Evolutionary conservation across 2,113 vertebrate genomes (phyloP), one percentile per base, ranked within the genome.

Genomic region (Chamaea fasciata): DNA sequence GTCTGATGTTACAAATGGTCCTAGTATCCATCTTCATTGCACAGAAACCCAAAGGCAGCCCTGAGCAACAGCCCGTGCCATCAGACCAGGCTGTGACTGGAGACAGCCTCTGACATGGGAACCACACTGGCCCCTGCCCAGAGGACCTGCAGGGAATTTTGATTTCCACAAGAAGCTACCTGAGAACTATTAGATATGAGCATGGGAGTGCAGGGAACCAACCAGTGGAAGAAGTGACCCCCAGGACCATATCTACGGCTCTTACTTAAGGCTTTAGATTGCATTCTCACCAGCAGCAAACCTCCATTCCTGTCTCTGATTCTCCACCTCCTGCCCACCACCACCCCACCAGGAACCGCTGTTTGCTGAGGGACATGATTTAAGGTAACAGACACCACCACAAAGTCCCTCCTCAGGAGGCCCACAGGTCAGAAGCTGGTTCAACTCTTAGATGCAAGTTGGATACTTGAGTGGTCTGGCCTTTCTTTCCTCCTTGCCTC

Each of bases 241-340:
- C 3, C 11, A 53, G 49, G 41, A 52, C 52, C 3, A 1, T 9
- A 14, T 7, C 63, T 46, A 13, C 0, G 0, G 42, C 62, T 88
- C 8, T 46, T 46, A 46, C 44, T 46, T 19, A 18, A 49, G 46
- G 41, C 28, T 41, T 2, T 65, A 28, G 68, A 31, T 5, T n/a
- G 42, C 2, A 0, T n/a, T 42, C 24, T 2, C 17, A n/a, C 0
- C 0, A 1, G 28, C 0, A 11, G 46, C 5, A 7, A 53, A 30
- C 9, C 33, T 31, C 78, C 46, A 4, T 3, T 16, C 35, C 18
- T 24, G 6, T 13, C 44, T 33, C 64, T 49, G 63, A n/a, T 31
- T 41, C 23, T 52, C 44, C 21, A 15, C 11, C 33, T 83, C n/a
- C 53, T 60, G 33, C 37, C 39, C 62, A 75, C 15, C 65, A 46